These are phyloP conservation scores for Embidobia sp. DNA, from an alignment of 2,888 invertebrate genomes.

Conservation along the genomic window DNA sequence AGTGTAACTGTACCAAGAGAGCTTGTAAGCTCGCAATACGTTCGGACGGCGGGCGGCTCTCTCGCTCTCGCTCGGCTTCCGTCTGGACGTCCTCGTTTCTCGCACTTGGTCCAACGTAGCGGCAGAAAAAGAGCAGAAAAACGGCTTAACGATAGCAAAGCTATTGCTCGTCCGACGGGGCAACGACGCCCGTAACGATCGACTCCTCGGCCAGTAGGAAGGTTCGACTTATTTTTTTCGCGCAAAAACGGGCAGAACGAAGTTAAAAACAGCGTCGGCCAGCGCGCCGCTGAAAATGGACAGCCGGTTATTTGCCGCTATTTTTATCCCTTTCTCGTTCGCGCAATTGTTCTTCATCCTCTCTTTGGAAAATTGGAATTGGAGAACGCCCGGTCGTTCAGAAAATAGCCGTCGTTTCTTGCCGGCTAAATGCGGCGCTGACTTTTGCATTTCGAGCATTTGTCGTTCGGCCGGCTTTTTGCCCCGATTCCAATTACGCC, in stretches of 20 bases:
- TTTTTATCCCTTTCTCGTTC: constrained; percentile 49
- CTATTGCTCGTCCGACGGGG: constrained; percentile 47
- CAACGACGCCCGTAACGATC: constrained; percentile 51
- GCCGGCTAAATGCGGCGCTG: not conserved
- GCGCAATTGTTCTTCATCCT: constrained; percentile 43
- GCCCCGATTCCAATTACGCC: not conserved
- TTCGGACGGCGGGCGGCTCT: not conserved
- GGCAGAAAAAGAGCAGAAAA: constrained; percentile 40
- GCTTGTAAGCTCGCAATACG: constrained; percentile 50
- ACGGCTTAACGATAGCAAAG: constrained; percentile 52
- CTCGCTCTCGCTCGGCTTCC: not conserved
- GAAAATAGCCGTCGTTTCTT: constrained; percentile 32
- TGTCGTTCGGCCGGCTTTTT: constrained; percentile 19
- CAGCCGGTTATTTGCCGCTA: constrained; percentile 49
- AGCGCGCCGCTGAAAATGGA: constrained; percentile 41
- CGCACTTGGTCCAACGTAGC: constrained; percentile 11
- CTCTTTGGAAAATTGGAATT: constrained; percentile 39
- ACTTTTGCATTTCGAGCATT: constrained; percentile 25
- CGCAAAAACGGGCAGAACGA: constrained; percentile 40
- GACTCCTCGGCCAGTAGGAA: constrained; percentile 39
- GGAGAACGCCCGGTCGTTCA: constrained; percentile 39
- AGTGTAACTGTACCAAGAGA: constrained; percentile 69
- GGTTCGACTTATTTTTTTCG: constrained; percentile 51
- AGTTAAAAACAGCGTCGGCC: constrained; percentile 42
- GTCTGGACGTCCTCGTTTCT: constrained; percentile 3